Evolutionary conservation across 2,797 vertebrate genomes (phyloP), one percentile per base, ranked within the genome.

Genomic region (Paratrypauchen microcephalus): DNA sequence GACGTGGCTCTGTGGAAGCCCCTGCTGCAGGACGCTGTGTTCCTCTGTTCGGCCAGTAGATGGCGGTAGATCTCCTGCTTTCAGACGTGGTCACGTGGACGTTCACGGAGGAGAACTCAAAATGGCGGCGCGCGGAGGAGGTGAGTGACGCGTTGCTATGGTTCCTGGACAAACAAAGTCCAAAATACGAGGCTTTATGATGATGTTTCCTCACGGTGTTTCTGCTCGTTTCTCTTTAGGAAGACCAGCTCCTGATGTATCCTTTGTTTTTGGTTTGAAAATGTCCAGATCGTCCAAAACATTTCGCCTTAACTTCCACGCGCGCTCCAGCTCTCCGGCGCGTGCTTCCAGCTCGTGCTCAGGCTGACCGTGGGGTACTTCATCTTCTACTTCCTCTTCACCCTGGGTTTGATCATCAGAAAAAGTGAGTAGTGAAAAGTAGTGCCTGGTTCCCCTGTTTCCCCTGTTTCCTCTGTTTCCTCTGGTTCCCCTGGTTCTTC

Each of bases 371-470:
- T 86, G 0, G 0, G 85, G 1, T 96, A 91, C 73, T 92, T 78
- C 52, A 24, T 87, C 58, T 91, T 95, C 45, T 95, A 96, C 65
- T 93, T 96, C 83, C 57, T 93, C 36, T 91, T 87, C 15, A 94
- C 89, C 0, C 86, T 96, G 11, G 79, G 92, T 12, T 82, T 95
- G 84, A 87, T 95, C 52, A 65, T 90, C 71, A 95, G 92, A 78
- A 96, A 97, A 86, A 94, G 96, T 96, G 84, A 94, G 96, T 88
- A 32, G 30, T 32, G 30, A 32, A 30, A 32, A 32, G n/a, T n/a
- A n/a, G n/a, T 32, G 4, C 30, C 32, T 36, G 32, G 32, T 36
- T 9, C 8, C 32, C 9, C 32, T 36, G 30, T 0, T 32, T 1
- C 30, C 0, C 4, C 30, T 30, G 30, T 4, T 30, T 30, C 30